Evolutionary conservation across 2,113 vertebrate genomes (phyloP).

Genomic region (Labeo catla): DNA sequence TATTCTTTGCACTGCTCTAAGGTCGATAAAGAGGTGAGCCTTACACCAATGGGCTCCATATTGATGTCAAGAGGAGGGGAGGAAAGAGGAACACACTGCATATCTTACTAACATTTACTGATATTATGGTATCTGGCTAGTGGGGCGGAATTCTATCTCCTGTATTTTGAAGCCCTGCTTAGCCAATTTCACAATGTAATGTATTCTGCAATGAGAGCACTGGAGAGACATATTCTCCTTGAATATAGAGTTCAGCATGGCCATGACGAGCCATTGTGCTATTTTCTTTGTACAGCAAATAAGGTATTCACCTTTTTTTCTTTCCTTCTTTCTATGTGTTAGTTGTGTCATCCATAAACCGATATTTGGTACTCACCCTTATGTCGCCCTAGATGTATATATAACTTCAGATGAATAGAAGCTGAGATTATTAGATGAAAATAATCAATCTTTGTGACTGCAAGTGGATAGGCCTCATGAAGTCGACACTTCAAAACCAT

Average conservation of each 20-base stretch:
- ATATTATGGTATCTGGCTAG: constrained; percentile 47
- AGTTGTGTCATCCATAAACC: neutral
- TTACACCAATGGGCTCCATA: constrained; percentile 40
- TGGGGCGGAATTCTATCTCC: constrained; percentile 32
- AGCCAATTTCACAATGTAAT: constrained; percentile 53
- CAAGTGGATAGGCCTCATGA: neutral
- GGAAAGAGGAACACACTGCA: constrained; percentile 31
- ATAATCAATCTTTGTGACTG: neutral
- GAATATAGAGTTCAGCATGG: constrained; percentile 33
- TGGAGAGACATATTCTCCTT: constrained; percentile 44
- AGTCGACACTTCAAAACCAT: neutral
- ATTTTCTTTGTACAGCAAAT: constrained; percentile 14
- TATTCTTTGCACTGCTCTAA: constrained; percentile 50
- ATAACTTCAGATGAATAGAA: too few species aligned
- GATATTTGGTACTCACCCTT: neutral
- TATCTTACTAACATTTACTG: constrained; percentile 50
- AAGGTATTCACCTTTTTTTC: neutral
- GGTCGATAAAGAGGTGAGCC: constrained; percentile 52
- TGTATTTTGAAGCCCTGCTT: constrained; percentile 51
- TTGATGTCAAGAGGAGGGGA: constrained; percentile 42
- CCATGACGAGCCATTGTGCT: neutral
- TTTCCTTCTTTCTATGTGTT: neutral
- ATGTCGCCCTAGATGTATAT: neutral
- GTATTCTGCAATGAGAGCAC: constrained; percentile 37
- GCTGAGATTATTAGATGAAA: too few species aligned